Evolutionary conservation across 2,888 invertebrate species (phyloP).

Genomic region (Archips crataeganus): DNA sequence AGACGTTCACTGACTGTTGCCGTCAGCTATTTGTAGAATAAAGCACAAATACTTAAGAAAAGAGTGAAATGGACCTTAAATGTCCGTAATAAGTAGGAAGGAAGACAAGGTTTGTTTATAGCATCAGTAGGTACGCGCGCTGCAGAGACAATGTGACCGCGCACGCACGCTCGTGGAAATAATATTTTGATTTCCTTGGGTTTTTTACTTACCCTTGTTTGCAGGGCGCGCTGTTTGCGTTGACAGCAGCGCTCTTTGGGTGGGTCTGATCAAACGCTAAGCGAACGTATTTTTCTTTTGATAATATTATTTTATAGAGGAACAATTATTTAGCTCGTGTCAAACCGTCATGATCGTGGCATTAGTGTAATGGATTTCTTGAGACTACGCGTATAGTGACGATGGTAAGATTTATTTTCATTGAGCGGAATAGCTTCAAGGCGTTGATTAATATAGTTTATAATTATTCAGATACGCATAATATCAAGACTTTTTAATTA

Average conservation of each 20-base stretch:
- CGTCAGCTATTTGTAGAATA: no score
- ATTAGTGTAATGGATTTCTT: constrained; percentile 46
- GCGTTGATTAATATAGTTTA: no score
- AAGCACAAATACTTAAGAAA: no score
- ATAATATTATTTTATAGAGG: constrained; percentile 57
- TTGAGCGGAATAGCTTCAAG: not conserved
- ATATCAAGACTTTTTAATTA: not conserved
- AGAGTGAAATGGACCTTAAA: no score
- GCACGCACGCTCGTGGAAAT: constrained; percentile 55
- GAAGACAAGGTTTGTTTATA: not conserved
- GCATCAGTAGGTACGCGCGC: constrained; percentile 11
- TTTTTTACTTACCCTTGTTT: constrained; percentile 67
- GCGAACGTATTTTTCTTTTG: constrained; percentile 56
- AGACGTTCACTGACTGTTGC: no score
- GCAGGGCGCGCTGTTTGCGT: constrained; percentile 53
- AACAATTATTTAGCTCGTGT: constrained; percentile 55
- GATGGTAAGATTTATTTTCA: not conserved
- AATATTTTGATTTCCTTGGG: constrained; percentile 58
- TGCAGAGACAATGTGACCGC: constrained; percentile 41
- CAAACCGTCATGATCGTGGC: constrained; percentile 47
- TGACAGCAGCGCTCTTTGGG: constrained; percentile 56
- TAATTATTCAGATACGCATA: not conserved
- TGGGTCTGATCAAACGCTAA: constrained; percentile 65
- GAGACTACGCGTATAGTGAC: constrained; percentile 6
- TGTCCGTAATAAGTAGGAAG: not conserved